A percentile compares a stretch with the other conserved stretches of the same genome.
Conservation (phyloP, 2,797 vertebrate species). For the Cyclopterus lumpus region DNA sequence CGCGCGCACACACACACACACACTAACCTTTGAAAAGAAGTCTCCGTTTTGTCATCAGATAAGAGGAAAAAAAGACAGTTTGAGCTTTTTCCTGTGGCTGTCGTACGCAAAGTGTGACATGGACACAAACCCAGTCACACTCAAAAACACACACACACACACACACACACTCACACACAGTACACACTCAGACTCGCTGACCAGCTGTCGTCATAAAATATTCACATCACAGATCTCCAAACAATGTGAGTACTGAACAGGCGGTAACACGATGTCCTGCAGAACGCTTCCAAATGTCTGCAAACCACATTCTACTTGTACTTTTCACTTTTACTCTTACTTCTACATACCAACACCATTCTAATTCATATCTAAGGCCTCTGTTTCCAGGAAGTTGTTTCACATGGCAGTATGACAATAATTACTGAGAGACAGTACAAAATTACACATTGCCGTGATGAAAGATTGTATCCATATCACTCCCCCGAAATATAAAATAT, state of each 20-base stretch:
- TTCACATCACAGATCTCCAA: conserved; percentile 55
- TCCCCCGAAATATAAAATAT: background rate
- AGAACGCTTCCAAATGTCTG: conserved; percentile 14
- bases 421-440: no score
- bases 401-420: no score
- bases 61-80: conserved; percentile 18
- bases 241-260: conserved; percentile 40
- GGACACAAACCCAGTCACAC: conserved; percentile 29
- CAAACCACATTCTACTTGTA: conserved; percentile 26
- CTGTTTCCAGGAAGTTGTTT: background rate
- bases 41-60: conserved; percentile 8
- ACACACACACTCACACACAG: background rate
- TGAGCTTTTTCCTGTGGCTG: conserved; percentile 36
- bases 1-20: conserved; percentile 10
- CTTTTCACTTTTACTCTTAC: conserved; percentile 8
- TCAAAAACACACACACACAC: conserved; percentile 14
- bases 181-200: background rate
- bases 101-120: conserved; percentile 37
- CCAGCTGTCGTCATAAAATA: conserved; percentile 70
- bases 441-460: no score
- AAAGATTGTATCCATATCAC: background rate
- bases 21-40: conserved; percentile 42
- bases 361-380: background rate
- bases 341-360: background rate
- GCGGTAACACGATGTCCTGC: conserved; percentile 28